Evolutionary conservation across 2,888 invertebrate species (phyloP).

Genomic region (Epicampocera succincta): DNA sequence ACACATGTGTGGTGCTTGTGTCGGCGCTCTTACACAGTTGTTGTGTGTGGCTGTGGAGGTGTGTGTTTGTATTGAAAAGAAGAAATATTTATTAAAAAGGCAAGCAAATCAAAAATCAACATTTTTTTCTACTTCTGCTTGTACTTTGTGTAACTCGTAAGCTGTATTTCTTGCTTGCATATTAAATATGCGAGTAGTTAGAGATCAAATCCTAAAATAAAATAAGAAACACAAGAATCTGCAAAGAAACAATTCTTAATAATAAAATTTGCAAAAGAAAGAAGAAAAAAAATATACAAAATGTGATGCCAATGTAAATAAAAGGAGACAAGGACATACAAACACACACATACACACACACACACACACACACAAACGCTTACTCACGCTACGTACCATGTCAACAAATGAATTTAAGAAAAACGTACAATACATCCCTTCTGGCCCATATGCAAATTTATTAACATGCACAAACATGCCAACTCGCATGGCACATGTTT

Average conservation of each 20-base stretch:
- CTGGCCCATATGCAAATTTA: conserved; percentile 7
- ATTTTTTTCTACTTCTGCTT: conserved; percentile 4
- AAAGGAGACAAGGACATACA: conserved; percentile 29
- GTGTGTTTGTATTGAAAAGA: not conserved
- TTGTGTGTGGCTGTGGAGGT: not conserved
- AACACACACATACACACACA: not conserved
- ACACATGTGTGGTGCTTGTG: not conserved
- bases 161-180: conserved; percentile 3
- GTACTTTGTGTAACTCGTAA: not conserved
- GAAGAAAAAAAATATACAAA: conserved; percentile 6
- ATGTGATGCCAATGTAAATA: conserved; percentile 50
- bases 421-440: not conserved
- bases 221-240: not conserved
- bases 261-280: conserved; percentile 30
- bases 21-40: not conserved
- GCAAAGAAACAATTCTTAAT: conserved; percentile 14
- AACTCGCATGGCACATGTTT: not conserved
- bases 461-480: not conserved
- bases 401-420: not conserved
- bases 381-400: too few species aligned
- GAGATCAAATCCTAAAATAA: not conserved
- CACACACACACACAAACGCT: not conserved
- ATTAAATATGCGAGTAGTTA: not conserved
- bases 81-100: not conserved
- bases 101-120: conserved; percentile 27